Evolutionary conservation across 2,797 vertebrate species (phyloP), one percentile per base, ranked within the genome.

Genomic region (Austrolebias charrua): DNA sequence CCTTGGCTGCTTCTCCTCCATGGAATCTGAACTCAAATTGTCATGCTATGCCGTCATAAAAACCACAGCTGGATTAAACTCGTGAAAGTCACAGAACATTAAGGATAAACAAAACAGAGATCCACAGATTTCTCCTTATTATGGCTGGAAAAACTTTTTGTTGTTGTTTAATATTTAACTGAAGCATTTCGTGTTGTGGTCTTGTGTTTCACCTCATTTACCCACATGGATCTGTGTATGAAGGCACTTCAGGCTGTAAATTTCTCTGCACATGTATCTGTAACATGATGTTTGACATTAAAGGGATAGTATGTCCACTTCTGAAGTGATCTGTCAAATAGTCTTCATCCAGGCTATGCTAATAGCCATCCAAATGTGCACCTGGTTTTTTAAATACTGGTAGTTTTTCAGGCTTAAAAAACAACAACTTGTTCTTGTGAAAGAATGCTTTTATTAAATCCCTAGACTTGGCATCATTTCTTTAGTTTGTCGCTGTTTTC

Each of bases 1-100:
- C 2, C 24, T 60, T 8, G 6, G 48, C 13, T 46, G n/a, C 5
- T 62, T 62, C 66, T 60, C 19, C 4, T 57, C n/a, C 38, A 28
- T 42, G 12, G 11, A 55, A 49, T 16, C 48, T 55, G 42, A 35
- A 29, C 59, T 66, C 31, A 60, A 42, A 55, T 60, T 63, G 69
- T 80, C 40, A 4, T n/a, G 20, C 49, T n/a, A 31, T 44, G 43
- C 45, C 60, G 47, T 38, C 16, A 70, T 54, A 68, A 40, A n/a
- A 76, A 61, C 31, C 55, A 67, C 58, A 73, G 46, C 42, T 73
- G 73, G 54, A 63, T 55, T 50, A 59, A 18, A 48, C 59, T 56
- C 12, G 2, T 60, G 66, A 54, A 76, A 50, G 43, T 45, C 35
- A 55, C 16, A 33, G n/a, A 62, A 51, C 16, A 28, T 62, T 64